Conservation (phyloP, 2,113 vertebrate species). For the Isurus oxyrinchus region DNA sequence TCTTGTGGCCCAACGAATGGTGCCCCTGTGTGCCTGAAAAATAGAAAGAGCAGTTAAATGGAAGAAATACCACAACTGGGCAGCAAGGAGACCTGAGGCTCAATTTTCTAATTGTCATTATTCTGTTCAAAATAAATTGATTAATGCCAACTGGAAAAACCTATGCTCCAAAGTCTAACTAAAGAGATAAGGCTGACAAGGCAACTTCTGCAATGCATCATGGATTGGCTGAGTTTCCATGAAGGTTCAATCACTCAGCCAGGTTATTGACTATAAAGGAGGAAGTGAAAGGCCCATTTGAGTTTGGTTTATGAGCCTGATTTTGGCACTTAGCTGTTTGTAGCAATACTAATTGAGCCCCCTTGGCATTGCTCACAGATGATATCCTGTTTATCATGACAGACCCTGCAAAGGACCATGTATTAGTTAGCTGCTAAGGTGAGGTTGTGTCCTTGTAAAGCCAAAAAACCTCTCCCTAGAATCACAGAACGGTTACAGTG, state of each 20-base stretch:
- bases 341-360: background rate
- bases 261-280: background rate
- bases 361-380: background rate
- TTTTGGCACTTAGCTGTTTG: background rate
- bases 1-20: slow-evolving; percentile 84
- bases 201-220: background rate
- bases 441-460: background rate
- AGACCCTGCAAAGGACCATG: background rate
- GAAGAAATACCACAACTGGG: background rate
- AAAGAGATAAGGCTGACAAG: background rate
- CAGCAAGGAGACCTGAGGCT: background rate
- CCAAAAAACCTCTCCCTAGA: background rate
- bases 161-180: background rate
- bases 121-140: background rate
- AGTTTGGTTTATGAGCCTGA: background rate
- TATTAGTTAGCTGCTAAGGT: background rate
- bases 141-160: background rate
- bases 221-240: background rate
- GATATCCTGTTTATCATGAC: background rate
- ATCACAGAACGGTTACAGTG: background rate
- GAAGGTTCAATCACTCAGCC: background rate
- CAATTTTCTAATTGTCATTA: background rate
- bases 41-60: slow-evolving; percentile 48
- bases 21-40: slow-evolving; percentile 73
- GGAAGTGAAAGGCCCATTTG: background rate